Conservation (phyloP, 2,797 vertebrate species). For the Mus minutoides region DNA sequence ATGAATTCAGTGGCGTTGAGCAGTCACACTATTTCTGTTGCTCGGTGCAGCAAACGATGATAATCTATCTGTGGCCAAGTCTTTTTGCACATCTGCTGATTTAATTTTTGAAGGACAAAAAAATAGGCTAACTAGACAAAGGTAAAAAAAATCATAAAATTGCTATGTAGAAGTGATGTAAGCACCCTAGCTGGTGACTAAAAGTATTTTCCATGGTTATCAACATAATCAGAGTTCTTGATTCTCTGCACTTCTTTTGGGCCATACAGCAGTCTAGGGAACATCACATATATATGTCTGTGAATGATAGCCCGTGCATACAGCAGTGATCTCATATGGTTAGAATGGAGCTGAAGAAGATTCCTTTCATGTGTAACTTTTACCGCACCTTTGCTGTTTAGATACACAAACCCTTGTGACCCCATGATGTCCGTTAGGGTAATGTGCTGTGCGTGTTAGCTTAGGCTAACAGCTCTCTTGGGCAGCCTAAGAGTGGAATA, state of each 20-base stretch:
- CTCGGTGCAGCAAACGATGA: neutral
- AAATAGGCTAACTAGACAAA: slow-evolving; percentile 37
- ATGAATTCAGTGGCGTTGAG: neutral
- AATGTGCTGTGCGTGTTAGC: neutral
- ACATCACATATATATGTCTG: neutral
- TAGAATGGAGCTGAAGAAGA: too few species aligned
- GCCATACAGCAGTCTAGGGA: neutral
- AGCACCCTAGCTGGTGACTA: neutral
- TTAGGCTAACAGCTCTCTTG: neutral
- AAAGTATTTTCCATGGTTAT: neutral
- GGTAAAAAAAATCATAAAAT: neutral
- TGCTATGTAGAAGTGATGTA: neutral
- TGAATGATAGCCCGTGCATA: neutral
- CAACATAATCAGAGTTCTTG: neutral
- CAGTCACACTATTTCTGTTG: neutral
- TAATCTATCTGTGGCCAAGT: neutral
- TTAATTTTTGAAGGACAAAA: slow-evolving; percentile 24
- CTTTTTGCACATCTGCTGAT: neutral
- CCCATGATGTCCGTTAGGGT: neutral
- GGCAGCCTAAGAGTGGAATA: neutral
- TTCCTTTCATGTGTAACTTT: neutral
- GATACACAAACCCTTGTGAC: neutral
- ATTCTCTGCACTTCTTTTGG: neutral
- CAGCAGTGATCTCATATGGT: neutral
- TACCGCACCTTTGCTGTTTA: neutral